Percentiles rank a stretch among this genome's conserved stretches.
Conservation (phyloP, 64 coral and sea anemone species). For the Pocillopora damicornis region DNA sequence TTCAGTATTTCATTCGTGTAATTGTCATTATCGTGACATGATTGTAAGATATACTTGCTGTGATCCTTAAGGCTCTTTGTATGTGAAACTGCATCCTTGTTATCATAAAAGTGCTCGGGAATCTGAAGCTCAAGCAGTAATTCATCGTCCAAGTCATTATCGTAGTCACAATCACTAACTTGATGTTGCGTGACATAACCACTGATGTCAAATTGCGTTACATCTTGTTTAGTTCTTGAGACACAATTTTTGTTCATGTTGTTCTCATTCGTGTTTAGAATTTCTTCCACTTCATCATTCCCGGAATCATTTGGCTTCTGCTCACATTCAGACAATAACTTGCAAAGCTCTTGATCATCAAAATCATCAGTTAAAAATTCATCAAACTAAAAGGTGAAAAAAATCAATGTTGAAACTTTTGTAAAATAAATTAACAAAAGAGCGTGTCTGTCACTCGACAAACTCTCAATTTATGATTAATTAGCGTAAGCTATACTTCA, state of each 20-base stretch:
- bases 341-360: constrained; percentile 29
- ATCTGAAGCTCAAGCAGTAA: background rate
- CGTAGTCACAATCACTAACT: background rate
- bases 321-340: constrained; percentile 5
- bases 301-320: too few species aligned
- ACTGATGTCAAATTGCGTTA: background rate
- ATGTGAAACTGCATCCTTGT: background rate
- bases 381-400: background rate
- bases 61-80: background rate
- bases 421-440: too few species aligned
- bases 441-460: too few species aligned
- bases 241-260: background rate
- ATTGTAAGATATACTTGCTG: too few species aligned
- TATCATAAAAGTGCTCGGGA: background rate
- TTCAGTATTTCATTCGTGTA: background rate
- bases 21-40: background rate
- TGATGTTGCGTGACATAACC: too few species aligned
- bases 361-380: background rate
- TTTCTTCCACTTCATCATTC: background rate
- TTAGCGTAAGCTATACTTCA: too few species aligned
- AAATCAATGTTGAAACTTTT: too few species aligned
- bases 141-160: background rate
- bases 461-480: too few species aligned
- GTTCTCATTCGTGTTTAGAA: background rate
- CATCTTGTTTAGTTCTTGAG: background rate